Conservation (phyloP, 2,797 vertebrate species). For the Scarus forsteni region DNA sequence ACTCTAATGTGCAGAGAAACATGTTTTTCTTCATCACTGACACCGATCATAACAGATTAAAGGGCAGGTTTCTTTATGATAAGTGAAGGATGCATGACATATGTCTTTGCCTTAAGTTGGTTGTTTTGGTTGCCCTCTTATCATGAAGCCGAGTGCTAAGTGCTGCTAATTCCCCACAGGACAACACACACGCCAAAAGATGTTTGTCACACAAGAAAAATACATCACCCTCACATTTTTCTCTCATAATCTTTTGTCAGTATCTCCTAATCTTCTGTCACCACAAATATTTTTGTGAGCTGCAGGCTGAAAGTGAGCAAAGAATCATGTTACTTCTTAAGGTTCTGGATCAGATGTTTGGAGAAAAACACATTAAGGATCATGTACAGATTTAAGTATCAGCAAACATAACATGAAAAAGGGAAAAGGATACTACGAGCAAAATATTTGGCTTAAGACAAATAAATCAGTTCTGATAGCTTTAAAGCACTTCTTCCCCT, state of each 20-base stretch:
- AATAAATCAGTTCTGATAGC: too few relatives aligned
- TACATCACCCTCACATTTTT: conserved; percentile 20
- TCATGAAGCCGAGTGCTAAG: conserved; percentile 54
- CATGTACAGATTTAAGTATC: neutral
- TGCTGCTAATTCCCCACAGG: conserved; percentile 51
- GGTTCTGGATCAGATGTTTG: conserved; percentile 18
- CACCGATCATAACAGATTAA: conserved; percentile 76
- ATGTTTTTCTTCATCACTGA: conserved; percentile 77
- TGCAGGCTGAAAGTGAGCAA: conserved; percentile 22
- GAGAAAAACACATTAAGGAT: conserved; percentile 24
- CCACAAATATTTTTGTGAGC: conserved; percentile 51
- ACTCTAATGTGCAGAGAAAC: conserved; percentile 71
- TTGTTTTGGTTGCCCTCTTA: conserved; percentile 64
- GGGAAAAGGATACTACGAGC: conserved; percentile 4
- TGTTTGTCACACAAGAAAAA: conserved; percentile 46
- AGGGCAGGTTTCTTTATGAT: conserved; percentile 66
- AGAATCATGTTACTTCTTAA: conserved; percentile 2
- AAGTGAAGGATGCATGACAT: conserved; percentile 50
- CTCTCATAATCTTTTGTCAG: conserved; percentile 35
- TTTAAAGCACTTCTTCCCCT: neutral
- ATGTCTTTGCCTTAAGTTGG: conserved; percentile 57
- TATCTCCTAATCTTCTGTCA: conserved; percentile 35
- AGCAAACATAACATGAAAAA: conserved; percentile 1
- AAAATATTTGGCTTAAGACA: neutral
- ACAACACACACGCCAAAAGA: conserved; percentile 36